Evolutionary conservation across 2,888 invertebrate genomes (phyloP).

Genomic region (Gasteruption jaculator): DNA sequence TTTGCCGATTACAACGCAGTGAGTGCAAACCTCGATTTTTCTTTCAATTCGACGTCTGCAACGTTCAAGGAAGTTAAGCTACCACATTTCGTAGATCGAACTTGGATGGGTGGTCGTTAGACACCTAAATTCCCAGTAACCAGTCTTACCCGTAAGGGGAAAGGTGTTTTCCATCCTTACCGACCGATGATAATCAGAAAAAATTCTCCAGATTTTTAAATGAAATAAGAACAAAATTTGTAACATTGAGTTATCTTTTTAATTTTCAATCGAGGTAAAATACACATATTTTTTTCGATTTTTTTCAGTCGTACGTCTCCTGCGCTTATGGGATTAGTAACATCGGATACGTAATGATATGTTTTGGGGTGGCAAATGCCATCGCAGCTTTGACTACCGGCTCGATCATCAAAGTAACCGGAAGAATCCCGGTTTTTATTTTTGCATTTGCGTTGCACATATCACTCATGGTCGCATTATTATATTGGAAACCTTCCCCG

Average conservation of each 20-base stretch:
- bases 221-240: no score
- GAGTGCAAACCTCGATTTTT: slow-evolving; percentile 36
- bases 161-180: no score
- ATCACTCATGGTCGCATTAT: slow-evolving; percentile 63
- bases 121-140: no score
- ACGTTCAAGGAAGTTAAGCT: slow-evolving; percentile 5
- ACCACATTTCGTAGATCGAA: no score
- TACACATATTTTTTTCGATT: background rate
- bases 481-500: slow-evolving; percentile 69
- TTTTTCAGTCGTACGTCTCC: slow-evolving; percentile 71
- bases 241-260: background rate
- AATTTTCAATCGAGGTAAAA: background rate
- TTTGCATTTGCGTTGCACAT: slow-evolving; percentile 70
- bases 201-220: no score
- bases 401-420: slow-evolving; percentile 71
- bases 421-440: slow-evolving; percentile 73
- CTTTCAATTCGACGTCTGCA: background rate
- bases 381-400: slow-evolving; percentile 81
- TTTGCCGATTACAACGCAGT: slow-evolving; percentile 80
- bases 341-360: slow-evolving; percentile 92
- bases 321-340: slow-evolving; percentile 86
- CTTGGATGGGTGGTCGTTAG: no score
- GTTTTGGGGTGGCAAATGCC: slow-evolving; percentile 85
- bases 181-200: no score
- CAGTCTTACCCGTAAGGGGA: no score